phyloP scores from a whole-genome alignment of 2,888 invertebrate genomes.

The Scelioninae gen. 2 region DNA sequence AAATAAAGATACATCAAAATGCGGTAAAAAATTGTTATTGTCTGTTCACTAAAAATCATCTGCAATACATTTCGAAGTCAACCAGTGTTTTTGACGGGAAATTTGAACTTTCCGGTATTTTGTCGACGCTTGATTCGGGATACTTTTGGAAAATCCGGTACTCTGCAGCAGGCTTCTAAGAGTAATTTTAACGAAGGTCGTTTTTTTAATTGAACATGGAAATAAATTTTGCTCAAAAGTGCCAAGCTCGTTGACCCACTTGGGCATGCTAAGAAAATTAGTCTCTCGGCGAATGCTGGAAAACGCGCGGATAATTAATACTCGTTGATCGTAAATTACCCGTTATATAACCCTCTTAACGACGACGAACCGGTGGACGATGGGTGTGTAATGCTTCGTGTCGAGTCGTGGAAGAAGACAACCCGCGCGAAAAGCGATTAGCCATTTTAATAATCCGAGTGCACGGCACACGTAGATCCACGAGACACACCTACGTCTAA shows the following conservation, averaged over 20 bases:
- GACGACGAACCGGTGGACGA: constrained; percentile 47
- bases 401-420: constrained; percentile 53
- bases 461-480: constrained; percentile 27
- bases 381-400: constrained; percentile 53
- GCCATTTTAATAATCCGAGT: constrained; percentile 50
- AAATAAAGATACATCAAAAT: too few species aligned
- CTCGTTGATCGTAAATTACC: constrained; percentile 62
- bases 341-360: constrained; percentile 61
- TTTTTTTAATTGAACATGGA: too few species aligned
- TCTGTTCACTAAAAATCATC: too few species aligned
- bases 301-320: constrained; percentile 63
- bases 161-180: too few species aligned
- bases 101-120: too few species aligned
- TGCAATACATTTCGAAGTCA: too few species aligned
- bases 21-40: too few species aligned
- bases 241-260: constrained; percentile 43
- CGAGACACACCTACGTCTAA: constrained; percentile 45
- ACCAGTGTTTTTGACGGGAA: too few species aligned
- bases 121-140: too few species aligned
- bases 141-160: too few species aligned
- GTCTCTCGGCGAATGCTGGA: constrained; percentile 53
- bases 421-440: constrained; percentile 56
- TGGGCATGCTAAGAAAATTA: constrained; percentile 42
- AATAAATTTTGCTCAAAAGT: constrained; percentile 23
- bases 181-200: too few species aligned